Evolutionary conservation across 2,888 invertebrate species (phyloP).

Genomic region (Prostheceraeus crozeri): DNA sequence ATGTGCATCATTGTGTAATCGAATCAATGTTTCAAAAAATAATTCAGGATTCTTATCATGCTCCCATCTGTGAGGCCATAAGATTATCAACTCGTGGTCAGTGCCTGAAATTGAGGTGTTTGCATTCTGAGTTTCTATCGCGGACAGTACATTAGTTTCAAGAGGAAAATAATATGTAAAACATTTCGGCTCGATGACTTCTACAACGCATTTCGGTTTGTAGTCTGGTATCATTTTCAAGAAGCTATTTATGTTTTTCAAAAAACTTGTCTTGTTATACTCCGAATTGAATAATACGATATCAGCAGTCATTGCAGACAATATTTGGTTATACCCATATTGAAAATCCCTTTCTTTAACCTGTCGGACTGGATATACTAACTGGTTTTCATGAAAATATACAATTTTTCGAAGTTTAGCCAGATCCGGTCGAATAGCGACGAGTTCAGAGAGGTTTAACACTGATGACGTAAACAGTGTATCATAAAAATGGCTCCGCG

Average conservation of each 20-base stretch:
- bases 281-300: constrained; percentile 66
- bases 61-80: constrained; percentile 73
- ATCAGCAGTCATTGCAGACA: constrained; percentile 66
- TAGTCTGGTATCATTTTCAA: constrained; percentile 66
- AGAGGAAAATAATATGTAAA: constrained; percentile 64
- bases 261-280: constrained; percentile 66
- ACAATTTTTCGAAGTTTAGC: constrained; percentile 63
- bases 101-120: not conserved
- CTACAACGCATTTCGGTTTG: constrained; percentile 60
- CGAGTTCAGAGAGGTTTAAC: constrained; percentile 65
- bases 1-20: constrained; percentile 57
- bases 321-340: constrained; percentile 69
- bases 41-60: constrained; percentile 68
- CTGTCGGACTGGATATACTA: constrained; percentile 65
- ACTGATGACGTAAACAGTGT: constrained; percentile 66
- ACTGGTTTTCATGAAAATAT: constrained; percentile 72
- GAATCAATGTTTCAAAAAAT: constrained; percentile 61
- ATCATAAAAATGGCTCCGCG: not conserved
- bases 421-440: constrained; percentile 66
- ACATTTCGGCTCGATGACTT: constrained; percentile 62
- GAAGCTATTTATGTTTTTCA: constrained; percentile 62
- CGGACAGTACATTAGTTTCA: constrained; percentile 33
- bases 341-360: constrained; percentile 65
- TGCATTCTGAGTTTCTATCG: not conserved
- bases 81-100: constrained; percentile 54